These are phyloP conservation scores for Philonicus albiceps DNA, from an alignment of 2,888 invertebrate species.

Conservation along the genomic window DNA sequence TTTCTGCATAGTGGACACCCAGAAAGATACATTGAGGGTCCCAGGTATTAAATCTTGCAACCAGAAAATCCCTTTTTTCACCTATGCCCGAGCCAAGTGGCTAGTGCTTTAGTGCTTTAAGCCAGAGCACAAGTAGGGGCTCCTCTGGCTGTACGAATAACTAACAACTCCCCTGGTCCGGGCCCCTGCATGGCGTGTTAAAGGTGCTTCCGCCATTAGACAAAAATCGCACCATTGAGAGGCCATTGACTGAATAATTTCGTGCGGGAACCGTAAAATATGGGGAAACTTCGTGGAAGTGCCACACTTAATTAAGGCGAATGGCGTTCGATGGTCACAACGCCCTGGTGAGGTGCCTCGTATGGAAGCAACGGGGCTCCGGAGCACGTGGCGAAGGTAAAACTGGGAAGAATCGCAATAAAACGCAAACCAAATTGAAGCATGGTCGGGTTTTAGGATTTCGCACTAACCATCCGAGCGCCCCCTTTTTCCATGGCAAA, in stretches of 20 bases:
- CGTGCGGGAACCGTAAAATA: neutral
- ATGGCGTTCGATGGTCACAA: slow-evolving; percentile 26
- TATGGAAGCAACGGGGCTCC: neutral
- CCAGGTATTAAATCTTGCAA: slow-evolving; percentile 23
- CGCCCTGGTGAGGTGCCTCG: neutral
- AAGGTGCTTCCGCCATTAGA: slow-evolving; percentile 21
- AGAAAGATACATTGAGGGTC: neutral
- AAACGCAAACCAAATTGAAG: slow-evolving; percentile 5
- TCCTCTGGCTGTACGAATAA: neutral
- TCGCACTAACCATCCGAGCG: neutral
- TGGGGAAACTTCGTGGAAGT: slow-evolving; percentile 23
- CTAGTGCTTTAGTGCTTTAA: neutral
- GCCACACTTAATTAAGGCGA: slow-evolving; percentile 33
- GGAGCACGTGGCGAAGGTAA: slow-evolving; percentile 19
- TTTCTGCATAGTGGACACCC: neutral
- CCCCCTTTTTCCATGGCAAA: neutral
- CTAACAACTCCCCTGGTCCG: neutral
- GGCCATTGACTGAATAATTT: slow-evolving; percentile 38
- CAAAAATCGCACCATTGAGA: slow-evolving; percentile 33
- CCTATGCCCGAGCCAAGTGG: neutral
- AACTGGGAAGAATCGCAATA: slow-evolving; percentile 13
- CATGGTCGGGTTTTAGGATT: neutral
- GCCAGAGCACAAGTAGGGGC: neutral
- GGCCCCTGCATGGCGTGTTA: neutral
- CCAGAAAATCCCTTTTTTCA: neutral